Base-by-base conservation (phyloP, 2,888 invertebrate species). In the Monoplex corrugatus region DNA sequence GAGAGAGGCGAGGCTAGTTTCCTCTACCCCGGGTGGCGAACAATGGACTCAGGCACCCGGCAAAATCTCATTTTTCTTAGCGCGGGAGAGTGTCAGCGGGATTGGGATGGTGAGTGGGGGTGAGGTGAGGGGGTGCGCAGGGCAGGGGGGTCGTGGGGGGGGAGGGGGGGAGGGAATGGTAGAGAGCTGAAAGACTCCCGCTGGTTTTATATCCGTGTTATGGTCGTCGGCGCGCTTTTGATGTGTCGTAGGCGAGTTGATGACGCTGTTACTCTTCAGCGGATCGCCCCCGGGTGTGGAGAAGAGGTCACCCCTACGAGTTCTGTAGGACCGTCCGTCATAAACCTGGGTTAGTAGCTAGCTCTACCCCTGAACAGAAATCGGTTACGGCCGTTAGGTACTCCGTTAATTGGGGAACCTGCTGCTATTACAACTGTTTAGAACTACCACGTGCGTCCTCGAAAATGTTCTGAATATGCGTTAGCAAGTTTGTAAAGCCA, bases 1-100 rank as follows among this genome's bases (percentile, higher is more conserved):
- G 80, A 28, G 83, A 38, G 32, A 6, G 35, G 57, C 16, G 32
- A 43, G 68, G 68, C 40, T 16, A 10, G 80, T 38, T 10, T 28
- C 40, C 6, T 68, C 68, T 68, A 68, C 68, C 68, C 38, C 35
- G 44, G 75, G 68, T 10, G 63, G 63, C 32, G 83, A 32, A 88
- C 83, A 88, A 88, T 82, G 28, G 88, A 40, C 43, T 83, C 43
- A 63, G 45, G 68, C 68, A 88, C 63, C 88, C 88, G 88, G 68
- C 63, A 83, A 80, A 87, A 82, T 80, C 78, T 87, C 87, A 87
- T 87, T 87, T 78, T 86, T 86, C 86, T 68, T 43, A 6, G 28
- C 68, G 8, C 68, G 35, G 68, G 35, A 10, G 43, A 57, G 78
- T 68, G 40, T 68, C 87, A 63, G 63, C 40, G 32, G 19, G 85